Evolutionary conservation across 2,888 invertebrate species (phyloP), one percentile per base, ranked within the genome.

Genomic region (Drosophila limbata): DNA sequence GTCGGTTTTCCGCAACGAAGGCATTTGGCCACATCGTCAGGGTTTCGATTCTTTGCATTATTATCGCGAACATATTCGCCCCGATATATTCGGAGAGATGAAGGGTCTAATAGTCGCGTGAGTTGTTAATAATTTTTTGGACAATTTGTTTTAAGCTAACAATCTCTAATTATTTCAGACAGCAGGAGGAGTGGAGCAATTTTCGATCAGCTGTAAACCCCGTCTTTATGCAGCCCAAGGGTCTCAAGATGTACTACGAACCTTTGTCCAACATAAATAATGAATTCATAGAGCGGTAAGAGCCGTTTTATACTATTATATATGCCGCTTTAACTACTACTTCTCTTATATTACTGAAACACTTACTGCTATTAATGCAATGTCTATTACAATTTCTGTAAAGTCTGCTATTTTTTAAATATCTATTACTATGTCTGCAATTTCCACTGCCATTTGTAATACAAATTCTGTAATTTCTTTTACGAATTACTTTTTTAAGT

Each of bases 221-320:
- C 57, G 93, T 94, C 31, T 93, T 96, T 91, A 92, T 96, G 91
- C 93, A 94, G 79, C 94, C 95, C 0, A 94, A 94, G 81, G 86
- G 93, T 6, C 91, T 94, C 0, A 94, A 93, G 84, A 87, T 93
- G 11, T 94, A 94, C 52, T 90, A 93, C 8, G 91, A 93, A 8
- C 92, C 91, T 0, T 89, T 94, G 44, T 84, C 79, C 9, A 53
- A 79, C 5, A 79, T 84, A 1, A 84, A 86, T 44, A 93, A 93
- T 69, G 92, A 93, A 68, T 93, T 94, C 39, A 76, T 84, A n/a
- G 81, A 86, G 5, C 71, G 88, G 88, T 84, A 52, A 55, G 67
- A 9, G 1, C 4, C 37, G 2, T 0, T n/a, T 37, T n/a, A 5
- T n/a, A 1, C 6, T 37, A 6, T 5, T n/a, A 37, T 5, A n/a